These are phyloP conservation scores for Apis cerana DNA, from an alignment of 1,140 invertebrate species.

Conservation along the genomic window DNA sequence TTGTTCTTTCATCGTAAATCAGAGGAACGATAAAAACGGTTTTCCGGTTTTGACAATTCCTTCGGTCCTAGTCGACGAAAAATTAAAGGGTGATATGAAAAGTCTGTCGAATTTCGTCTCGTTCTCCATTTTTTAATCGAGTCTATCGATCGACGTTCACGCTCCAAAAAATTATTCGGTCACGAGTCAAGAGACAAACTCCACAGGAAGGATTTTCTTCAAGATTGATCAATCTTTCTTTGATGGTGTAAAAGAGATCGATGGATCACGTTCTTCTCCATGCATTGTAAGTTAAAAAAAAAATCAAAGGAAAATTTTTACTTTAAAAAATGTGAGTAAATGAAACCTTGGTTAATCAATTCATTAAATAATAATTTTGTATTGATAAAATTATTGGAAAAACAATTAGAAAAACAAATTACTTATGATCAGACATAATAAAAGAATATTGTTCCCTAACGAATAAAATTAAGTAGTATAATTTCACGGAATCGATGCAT, in stretches of 20 bases:
- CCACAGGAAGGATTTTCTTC: background rate
- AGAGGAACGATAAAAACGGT: background rate
- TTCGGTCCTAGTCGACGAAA: background rate
- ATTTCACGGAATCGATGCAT: too few species aligned
- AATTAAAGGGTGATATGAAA: constrained; percentile 12
- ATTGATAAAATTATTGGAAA: too few species aligned
- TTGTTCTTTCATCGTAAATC: constrained; percentile 14
- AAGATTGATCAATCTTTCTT: background rate
- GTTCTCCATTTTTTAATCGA: constrained; percentile 26
- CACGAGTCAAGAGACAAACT: constrained; percentile 14
- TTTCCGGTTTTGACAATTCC: constrained; percentile 3
- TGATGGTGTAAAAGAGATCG: background rate
- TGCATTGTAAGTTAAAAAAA: too few species aligned
- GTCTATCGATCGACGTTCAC: constrained; percentile 30
- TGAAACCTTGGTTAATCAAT: too few species aligned
- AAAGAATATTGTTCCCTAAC: too few species aligned
- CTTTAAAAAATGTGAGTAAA: too few species aligned
- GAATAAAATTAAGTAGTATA: too few species aligned
- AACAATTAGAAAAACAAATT: too few species aligned
- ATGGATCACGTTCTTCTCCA: too few species aligned
- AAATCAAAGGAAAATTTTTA: too few species aligned
- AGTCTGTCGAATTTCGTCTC: constrained; percentile 23
- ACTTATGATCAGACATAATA: too few species aligned
- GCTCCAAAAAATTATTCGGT: constrained; percentile 34
- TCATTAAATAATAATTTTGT: too few species aligned